Evolutionary conservation across 2,113 vertebrate genomes (phyloP), one percentile per base, ranked within the genome.

Genomic region (Tachuris rubrigastra): DNA sequence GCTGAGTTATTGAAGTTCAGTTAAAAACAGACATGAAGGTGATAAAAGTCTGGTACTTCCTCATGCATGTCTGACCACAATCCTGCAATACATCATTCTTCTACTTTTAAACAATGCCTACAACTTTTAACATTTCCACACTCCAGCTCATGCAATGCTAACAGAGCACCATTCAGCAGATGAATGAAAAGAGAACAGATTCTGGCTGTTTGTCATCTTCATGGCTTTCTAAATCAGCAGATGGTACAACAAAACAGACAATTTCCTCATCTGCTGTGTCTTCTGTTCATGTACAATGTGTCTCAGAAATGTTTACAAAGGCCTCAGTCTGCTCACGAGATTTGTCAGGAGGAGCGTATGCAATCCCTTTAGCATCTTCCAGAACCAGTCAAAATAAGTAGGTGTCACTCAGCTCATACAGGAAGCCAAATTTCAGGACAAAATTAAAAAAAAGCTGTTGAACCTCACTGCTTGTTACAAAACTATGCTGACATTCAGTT

Each of bases 221-320:
- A 85, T 86, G 73, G 56, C 65, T 94, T 92, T 89, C 92, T 92
- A 88, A 96, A 86, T 92, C 83, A 84, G 93, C 96, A 97, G 96
- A 96, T 96, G 96, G 95, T 49, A 92, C 79, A 95, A 96, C 96
- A 97, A 96, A 96, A 95, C 95, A 94, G 95, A 89, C 68, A 92
- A 12, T 88, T 94, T 95, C 80, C 79, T 96, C 96, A 76, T 95
- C 95, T 96, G 95, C 65, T 56, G 25, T 53, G 68, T 83, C 75
- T 73, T 90, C 24, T 14, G 83, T 93, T 94, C 85, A 21, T 33
- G 67, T 90, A 86, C 92, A 95, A 81, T 86, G 68, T 65, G 68
- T 58, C 85, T 86, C 85, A 84, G 85, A 91, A 94, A 60, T 75
- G 83, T 91, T 96, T 94, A 93, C 79, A 93, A 83, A 94, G 68